Percentiles rank a stretch among this genome's conserved stretches.
phyloP scores from a whole-genome alignment of 2,113 vertebrate genomes.

The Xerus inauris region DNA sequence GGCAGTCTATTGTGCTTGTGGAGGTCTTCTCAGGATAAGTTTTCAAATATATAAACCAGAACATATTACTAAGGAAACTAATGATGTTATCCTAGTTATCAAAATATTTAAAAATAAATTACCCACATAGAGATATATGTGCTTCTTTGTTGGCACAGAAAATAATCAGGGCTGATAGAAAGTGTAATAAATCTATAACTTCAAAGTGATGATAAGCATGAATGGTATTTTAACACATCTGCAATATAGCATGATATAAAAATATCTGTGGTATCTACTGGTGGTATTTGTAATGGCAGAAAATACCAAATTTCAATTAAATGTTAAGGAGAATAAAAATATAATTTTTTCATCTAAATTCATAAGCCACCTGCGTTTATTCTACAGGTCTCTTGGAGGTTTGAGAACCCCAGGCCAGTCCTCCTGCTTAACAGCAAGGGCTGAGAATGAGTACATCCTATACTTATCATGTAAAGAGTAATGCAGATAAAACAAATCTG shows the following conservation, averaged over 20 bases:
- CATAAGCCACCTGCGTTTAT: not conserved
- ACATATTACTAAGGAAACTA: not conserved
- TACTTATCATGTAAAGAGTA: not conserved
- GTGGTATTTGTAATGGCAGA: not conserved
- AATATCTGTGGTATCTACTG: not conserved
- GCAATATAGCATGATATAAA: not conserved
- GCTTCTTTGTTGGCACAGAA: not conserved
- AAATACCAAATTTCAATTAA: slow-evolving; percentile 24
- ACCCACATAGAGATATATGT: not conserved
- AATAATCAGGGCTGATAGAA: not conserved
- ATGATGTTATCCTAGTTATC: not conserved
- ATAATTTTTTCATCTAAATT: not conserved
- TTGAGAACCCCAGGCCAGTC: not conserved
- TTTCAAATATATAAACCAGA: not conserved
- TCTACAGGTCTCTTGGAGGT: not conserved
- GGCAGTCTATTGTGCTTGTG: not conserved
- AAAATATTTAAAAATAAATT: slow-evolving; percentile 3
- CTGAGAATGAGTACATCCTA: not conserved
- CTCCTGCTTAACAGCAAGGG: not conserved
- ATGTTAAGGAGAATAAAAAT: not conserved
- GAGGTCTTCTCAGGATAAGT: not conserved
- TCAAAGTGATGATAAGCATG: not conserved
- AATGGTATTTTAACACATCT: not conserved
- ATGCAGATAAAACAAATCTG: not conserved
- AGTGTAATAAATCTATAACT: not conserved